Base-by-base conservation (phyloP, 2,888 invertebrate species). In the Lathronympha strigana region DNA sequence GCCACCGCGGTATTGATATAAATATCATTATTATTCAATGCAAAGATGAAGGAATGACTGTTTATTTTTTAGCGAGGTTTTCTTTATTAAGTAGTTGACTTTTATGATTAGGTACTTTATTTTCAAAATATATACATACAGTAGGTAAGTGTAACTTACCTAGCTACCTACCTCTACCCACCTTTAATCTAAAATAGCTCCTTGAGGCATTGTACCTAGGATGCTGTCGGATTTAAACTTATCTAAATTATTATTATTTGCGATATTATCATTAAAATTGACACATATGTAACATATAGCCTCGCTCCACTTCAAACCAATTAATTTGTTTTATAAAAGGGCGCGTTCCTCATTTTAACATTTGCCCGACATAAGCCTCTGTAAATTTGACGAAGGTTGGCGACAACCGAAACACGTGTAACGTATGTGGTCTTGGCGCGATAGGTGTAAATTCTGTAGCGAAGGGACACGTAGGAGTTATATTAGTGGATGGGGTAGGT, bases 391-490 rank as follows among this genome's bases (percentile, higher is more conserved):
- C 43, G 51, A 61, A 51, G 61, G 33, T 61, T 19, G 15, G 43
- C 23, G 55, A 61, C 51, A 57, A 28, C 25, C 40, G 38, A 31
- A 57, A 57, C 50, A 63, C 51, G 43, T 61, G 71, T 69, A 68
- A 66, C 36, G 58, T 61, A 62, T 63, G 64, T 61, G 63, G 57
- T 61, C 67, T 67, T 68, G 71, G 70, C 71, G 51, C 67, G 68
- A 69, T 71, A 68, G 68, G 66, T 66, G 69, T 69, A 71, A 72
- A 73, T 72, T 68, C 66, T 69, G 54, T 55, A 68, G 67, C 70
- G 45, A 13, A 45, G n/a, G 21, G 70, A 71, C 61, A 63, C 28
- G 25, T 36, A 21, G 31, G 33, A 28, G 23, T 60, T 23, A 67
- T 66, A 51, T 68, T 68, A 50, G 53, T 64, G 63, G 70, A 69